These are phyloP conservation scores for Mus spretus DNA, from an alignment of 2,797 vertebrate genomes.

Conservation along the genomic window DNA sequence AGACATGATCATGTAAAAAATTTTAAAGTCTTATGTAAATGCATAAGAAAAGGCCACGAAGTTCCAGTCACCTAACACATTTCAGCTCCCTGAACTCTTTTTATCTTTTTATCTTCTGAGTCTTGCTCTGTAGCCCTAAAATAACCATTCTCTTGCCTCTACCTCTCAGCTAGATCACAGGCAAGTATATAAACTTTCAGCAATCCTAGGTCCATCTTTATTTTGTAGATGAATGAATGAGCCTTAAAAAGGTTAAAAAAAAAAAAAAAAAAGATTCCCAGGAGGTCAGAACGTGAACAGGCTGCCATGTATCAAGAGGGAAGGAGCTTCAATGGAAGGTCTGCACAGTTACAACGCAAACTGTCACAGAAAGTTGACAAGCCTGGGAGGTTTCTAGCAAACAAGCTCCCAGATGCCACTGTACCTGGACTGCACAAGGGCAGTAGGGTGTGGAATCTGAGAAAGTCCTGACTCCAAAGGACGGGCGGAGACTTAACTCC, in stretches of 20 bases:
- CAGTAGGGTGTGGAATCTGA: neutral
- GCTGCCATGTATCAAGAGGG: neutral
- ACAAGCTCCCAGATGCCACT: rapidly evolving
- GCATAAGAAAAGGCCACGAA: neutral
- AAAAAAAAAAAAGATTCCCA: neutral
- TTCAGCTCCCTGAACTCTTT: neutral
- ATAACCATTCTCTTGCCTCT: neutral
- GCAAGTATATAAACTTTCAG: neutral
- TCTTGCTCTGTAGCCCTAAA: neutral
- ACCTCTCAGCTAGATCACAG: neutral
- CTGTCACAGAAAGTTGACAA: neutral
- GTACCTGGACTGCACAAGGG: too few species aligned
- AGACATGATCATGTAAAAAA: neutral
- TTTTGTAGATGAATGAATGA: neutral
- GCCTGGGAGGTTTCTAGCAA: neutral
- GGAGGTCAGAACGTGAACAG: neutral
- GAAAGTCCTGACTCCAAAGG: neutral
- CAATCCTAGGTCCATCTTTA: neutral
- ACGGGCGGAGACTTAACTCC: neutral
- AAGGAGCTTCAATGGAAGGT: neutral
- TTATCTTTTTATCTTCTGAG: neutral
- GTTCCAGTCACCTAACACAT: neutral
- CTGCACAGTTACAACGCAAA: neutral
- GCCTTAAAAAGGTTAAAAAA: neutral
- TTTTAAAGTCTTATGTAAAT: neutral